A percentile compares a stretch with the other conserved stretches of the same genome.
phyloP scores from a whole-genome alignment of 2,113 vertebrate genomes.

The Sialia sialis region DNA sequence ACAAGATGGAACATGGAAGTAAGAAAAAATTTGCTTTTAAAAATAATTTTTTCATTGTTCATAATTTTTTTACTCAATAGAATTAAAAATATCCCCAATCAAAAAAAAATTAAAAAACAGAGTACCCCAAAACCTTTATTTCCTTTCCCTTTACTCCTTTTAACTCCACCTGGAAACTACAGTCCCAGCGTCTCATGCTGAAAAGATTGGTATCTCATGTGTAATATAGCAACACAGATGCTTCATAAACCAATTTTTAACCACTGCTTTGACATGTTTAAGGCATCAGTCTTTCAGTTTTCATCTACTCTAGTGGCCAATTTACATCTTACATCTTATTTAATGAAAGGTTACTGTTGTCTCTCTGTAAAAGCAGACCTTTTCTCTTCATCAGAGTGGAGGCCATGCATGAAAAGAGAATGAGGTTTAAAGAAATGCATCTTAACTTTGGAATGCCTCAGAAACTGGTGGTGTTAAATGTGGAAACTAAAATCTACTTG shows the following conservation, averaged over 20 bases:
- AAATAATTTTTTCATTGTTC: not conserved
- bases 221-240: not conserved
- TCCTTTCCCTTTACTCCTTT: not conserved
- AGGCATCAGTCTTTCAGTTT: not conserved
- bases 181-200: not conserved
- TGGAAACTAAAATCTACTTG: not conserved
- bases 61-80: not conserved
- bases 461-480: not conserved
- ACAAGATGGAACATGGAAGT: not conserved
- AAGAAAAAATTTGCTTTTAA: not conserved
- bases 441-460: not conserved
- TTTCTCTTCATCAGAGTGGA: not conserved
- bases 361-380: not conserved
- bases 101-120: no score
- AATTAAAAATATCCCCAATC: not conserved
- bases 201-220: not conserved
- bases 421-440: not conserved
- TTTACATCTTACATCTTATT: not conserved
- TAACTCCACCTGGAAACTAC: not conserved
- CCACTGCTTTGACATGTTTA: not conserved
- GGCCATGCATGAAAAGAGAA: not conserved
- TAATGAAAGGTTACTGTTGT: not conserved
- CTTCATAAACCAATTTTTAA: not conserved
- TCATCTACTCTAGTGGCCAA: not conserved
- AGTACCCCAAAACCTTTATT: not conserved